A percentile compares a stretch with the other conserved stretches of the same genome.
These are phyloP conservation scores for Aegotheles bennettii DNA, from an alignment of 2,113 vertebrate genomes.

Conservation along the genomic window DNA sequence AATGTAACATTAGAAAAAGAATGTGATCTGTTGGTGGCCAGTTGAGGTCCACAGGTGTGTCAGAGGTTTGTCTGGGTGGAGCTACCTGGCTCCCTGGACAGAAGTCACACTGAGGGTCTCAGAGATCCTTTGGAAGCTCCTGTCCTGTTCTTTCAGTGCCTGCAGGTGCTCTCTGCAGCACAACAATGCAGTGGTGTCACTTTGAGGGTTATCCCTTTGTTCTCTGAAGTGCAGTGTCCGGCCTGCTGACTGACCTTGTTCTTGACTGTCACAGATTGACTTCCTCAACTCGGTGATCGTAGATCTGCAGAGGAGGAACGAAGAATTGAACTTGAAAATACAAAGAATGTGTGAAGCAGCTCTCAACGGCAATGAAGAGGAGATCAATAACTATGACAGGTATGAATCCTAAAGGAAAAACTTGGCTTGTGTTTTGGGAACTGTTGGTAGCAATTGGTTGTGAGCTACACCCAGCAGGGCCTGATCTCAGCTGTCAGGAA, in stretches of 20 bases:
- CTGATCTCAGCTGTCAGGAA: neutral
- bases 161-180: neutral
- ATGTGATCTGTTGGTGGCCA: rapidly evolving
- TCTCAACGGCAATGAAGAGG: slow-evolving; percentile 87
- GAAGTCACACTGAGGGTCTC: neutral
- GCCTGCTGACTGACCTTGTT: neutral
- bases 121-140: neutral
- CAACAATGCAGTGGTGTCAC: rapidly evolving
- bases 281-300: slow-evolving; percentile 97
- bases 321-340: slow-evolving; percentile 86
- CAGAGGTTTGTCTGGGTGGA: neutral
- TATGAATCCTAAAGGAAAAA: slow-evolving; percentile 22
- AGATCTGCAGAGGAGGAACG: slow-evolving; percentile 90
- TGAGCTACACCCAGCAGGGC: neutral
- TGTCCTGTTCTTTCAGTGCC: neutral
- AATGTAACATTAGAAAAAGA: neutral
- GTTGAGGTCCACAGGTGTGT: neutral
- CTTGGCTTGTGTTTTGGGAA: neutral
- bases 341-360: slow-evolving; percentile 92
- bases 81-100: neutral
- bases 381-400: slow-evolving; percentile 85
- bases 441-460: neutral
- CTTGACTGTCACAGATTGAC: slow-evolving; percentile 78
- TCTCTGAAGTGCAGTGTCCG: neutral
- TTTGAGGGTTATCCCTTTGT: neutral